phyloP scores from a whole-genome alignment of 1,140 invertebrate genomes.

The Drosophila guanche region DNA sequence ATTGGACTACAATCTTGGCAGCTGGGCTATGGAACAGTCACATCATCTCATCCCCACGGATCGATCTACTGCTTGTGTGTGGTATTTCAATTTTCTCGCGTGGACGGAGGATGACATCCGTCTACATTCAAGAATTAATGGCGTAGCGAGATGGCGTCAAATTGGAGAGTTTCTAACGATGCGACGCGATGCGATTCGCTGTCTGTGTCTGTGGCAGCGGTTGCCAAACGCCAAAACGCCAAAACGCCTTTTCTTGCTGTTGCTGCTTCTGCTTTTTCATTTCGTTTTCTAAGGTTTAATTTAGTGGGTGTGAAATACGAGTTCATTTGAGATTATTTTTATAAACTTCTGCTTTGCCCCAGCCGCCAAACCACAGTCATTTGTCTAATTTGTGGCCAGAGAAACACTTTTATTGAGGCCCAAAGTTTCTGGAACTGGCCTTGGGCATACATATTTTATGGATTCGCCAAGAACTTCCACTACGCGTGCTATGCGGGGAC shows the following conservation, averaged over 20 bases:
- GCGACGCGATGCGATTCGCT: constrained; percentile 15
- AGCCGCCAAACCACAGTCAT: constrained; percentile 51
- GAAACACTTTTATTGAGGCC: background rate
- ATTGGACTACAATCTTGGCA: constrained; percentile 64
- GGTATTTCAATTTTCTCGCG: constrained; percentile 58
- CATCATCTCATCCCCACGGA: constrained; percentile 29
- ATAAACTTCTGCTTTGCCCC: constrained; percentile 69
- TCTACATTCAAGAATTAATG: constrained; percentile 58
- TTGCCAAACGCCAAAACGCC: constrained; percentile 56
- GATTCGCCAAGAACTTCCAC: constrained; percentile 18
- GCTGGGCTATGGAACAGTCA: constrained; percentile 50
- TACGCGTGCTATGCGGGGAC: background rate
- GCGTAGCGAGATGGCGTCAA: constrained; percentile 55
- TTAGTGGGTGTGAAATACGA: constrained; percentile 73
- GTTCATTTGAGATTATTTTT: constrained; percentile 69
- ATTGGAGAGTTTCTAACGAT: constrained; percentile 60
- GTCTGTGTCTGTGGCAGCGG: constrained; percentile 46
- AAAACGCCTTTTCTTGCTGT: constrained; percentile 3
- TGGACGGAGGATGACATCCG: constrained; percentile 60
- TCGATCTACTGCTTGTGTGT: constrained; percentile 44
- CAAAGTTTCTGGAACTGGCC: constrained; percentile 13
- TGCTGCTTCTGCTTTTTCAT: constrained; percentile 17
- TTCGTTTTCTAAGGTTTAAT: constrained; percentile 46
- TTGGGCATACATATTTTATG: constrained; percentile 38
- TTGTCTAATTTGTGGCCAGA: constrained; percentile 63